These are phyloP conservation scores for Galeruca laticollis DNA, from an alignment of 2,888 invertebrate genomes.

Conservation along the genomic window DNA sequence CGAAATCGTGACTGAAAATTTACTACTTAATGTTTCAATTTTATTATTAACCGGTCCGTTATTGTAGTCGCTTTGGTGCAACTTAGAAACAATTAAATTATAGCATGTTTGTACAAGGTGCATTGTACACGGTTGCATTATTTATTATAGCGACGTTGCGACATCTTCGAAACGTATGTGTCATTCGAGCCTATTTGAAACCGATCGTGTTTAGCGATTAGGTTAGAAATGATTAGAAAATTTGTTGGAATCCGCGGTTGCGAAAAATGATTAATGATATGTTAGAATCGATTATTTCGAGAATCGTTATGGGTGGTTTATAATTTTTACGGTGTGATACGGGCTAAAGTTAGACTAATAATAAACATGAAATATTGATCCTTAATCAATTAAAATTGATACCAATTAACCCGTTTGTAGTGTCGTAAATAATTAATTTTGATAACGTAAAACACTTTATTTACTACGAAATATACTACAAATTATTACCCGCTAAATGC, in stretches of 20 bases:
- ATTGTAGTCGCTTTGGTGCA: slow-evolving; percentile 47
- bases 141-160: slow-evolving; percentile 32
- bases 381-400: no score
- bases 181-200: neutral
- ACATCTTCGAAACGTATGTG: neutral
- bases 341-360: no score
- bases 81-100: slow-evolving; percentile 44
- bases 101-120: slow-evolving; percentile 27
- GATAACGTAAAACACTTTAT: no score
- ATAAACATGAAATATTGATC: no score
- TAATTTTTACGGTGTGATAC: no score
- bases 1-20: slow-evolving; percentile 42
- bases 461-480: no score
- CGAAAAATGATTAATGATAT: slow-evolving; percentile 9
- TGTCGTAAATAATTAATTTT: no score
- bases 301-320: no score
- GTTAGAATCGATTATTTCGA: no score
- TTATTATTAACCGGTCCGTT: slow-evolving; percentile 53
- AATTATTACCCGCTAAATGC: no score
- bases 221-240: neutral
- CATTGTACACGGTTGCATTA: slow-evolving; percentile 39
- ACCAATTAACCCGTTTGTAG: no score
- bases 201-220: neutral
- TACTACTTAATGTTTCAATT: slow-evolving; percentile 52
- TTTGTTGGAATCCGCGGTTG: slow-evolving; percentile 1